Evolutionary conservation across 2,113 vertebrate genomes (phyloP).

Genomic region (Gadus chalcogrammus): DNA sequence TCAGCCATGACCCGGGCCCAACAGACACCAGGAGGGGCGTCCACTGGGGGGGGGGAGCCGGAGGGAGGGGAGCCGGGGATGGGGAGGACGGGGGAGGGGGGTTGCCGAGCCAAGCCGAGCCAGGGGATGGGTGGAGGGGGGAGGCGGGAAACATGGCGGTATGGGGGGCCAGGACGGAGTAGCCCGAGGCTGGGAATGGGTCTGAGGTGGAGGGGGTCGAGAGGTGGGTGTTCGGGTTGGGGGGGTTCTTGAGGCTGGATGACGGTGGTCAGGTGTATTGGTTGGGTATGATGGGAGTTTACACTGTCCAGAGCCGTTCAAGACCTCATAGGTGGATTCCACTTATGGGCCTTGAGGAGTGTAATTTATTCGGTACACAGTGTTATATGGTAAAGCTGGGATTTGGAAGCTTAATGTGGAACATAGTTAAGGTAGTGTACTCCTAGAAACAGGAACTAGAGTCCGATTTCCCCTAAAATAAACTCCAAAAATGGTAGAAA

Average conservation of each 20-base stretch:
- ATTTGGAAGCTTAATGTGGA: background rate
- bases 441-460: too few species aligned
- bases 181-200: too few species aligned
- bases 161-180: too few species aligned
- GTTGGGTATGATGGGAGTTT: background rate
- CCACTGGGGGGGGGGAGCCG: slow-evolving; percentile 19
- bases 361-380: background rate
- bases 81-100: slow-evolving; percentile 11
- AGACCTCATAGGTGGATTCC: background rate
- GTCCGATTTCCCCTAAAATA: too few species aligned
- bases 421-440: too few species aligned
- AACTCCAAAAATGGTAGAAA: too few species aligned
- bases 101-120: background rate
- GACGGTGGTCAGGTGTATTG: background rate
- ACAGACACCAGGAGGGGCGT: slow-evolving; percentile 54
- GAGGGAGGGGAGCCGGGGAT: slow-evolving; percentile 14
- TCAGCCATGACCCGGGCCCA: slow-evolving; percentile 47
- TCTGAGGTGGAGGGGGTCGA: too few species aligned
- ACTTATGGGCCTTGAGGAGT: background rate
- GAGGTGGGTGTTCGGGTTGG: too few species aligned
- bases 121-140: background rate
- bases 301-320: slow-evolving; percentile 6
- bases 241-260: too few species aligned
- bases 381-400: background rate
- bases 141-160: background rate